A percentile compares a stretch with the other conserved stretches of the same genome.
Conservation (phyloP, 2,113 vertebrate genomes). For the Thalassarche chlororhynchos region DNA sequence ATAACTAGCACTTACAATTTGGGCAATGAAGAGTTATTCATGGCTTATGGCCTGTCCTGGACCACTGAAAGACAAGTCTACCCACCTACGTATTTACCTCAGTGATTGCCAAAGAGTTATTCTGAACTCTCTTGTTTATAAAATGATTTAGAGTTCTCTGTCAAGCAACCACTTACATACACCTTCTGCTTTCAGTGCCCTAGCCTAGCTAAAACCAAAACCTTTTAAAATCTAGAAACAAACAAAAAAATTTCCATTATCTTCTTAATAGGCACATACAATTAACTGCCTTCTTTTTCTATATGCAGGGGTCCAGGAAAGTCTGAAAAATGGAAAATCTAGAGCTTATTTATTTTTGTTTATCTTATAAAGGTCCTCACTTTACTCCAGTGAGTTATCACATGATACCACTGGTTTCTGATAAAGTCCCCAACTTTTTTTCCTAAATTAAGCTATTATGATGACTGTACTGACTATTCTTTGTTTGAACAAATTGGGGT, state of each 20-base stretch:
- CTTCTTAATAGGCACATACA: not conserved
- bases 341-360: not conserved
- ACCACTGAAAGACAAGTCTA: not conserved
- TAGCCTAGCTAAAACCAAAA: not conserved
- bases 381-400: not conserved
- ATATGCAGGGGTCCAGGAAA: not conserved
- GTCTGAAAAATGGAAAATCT: not conserved
- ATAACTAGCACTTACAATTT: not conserved
- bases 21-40: not conserved
- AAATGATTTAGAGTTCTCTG: not conserved
- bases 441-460: not conserved
- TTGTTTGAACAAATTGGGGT: not conserved
- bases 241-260: not conserved
- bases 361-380: not conserved
- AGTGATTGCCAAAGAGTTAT: not conserved
- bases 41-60: not conserved
- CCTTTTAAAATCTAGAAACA: not conserved
- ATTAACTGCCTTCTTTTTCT: not conserved
- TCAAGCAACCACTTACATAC: not conserved
- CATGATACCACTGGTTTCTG: not conserved
- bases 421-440: not conserved
- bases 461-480: not conserved
- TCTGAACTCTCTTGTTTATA: not conserved
- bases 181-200: not conserved
- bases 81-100: not conserved